Evolutionary conservation across 2,888 invertebrate genomes (phyloP), one percentile per base, ranked within the genome.

Genomic region (Caenorhabditis sp.): DNA sequence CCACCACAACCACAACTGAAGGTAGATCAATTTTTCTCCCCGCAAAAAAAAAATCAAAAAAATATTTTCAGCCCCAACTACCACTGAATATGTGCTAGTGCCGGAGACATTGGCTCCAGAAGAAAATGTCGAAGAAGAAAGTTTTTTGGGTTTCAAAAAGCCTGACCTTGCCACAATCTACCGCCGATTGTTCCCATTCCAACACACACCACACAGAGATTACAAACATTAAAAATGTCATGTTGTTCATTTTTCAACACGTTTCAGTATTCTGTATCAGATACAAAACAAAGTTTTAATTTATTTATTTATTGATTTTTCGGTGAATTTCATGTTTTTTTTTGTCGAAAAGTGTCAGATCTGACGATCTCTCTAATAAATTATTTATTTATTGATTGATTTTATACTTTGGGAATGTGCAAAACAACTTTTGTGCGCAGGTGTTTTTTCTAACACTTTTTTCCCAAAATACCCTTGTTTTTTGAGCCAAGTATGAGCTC

Each of bases 141-240:
- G 75, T 49, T 75, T 75, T 62, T 66, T 75, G 24, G 75, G 75
- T 23, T 75, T 75, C 67, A 75, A 70, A 58, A 69, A 70, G 24
- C 75, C 75, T n/a, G 75, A 75, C 26, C 69, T 75, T 51, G 75
- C 75, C 53, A 75, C 75, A 60, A 75, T 75, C 65, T 75, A 75
- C 66, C 63, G 70, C 23, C 43, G 70, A 64, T 66, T 75, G 53
- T 75, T 75, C 75, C 75, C 75, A 54, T 75, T 75, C 67, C 66
- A 59, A 36, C 57, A 58, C 17, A 43, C 43, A 10, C 43, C 36
- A 58, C 19, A 19, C n/a, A 36, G 57, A 27, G 19, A 17, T 24
- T 27, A 23, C 2, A 26, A 21, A 26, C 24, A 26, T 17, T 21
- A 21, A 21, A 1, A 17, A 55, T 26, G 61, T 65, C 53, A 58